A percentile compares a stretch with the other conserved stretches of the same genome.
phyloP scores from a whole-genome alignment of 2,113 vertebrate species.

The Siniperca chuatsi region DNA sequence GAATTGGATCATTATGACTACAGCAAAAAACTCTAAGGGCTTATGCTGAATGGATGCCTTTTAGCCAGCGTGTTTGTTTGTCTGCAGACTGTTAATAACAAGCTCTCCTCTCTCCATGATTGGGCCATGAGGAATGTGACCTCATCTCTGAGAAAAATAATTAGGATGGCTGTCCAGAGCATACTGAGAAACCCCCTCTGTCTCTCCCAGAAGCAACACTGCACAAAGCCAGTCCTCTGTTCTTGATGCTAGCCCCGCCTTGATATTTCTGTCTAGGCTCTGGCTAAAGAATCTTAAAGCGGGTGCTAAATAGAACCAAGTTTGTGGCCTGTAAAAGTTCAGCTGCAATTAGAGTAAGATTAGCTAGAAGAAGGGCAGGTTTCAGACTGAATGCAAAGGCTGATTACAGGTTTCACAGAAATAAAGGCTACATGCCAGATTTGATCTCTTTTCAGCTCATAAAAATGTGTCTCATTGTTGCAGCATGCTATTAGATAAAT shows the following conservation, averaged over 20 bases:
- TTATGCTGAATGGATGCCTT: conserved; percentile 51
- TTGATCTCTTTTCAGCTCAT: conserved; percentile 36
- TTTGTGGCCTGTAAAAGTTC: conserved; percentile 43
- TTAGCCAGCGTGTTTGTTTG: conserved; percentile 68
- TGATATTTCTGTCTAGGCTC: conserved; percentile 60
- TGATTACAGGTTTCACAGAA: conserved; percentile 57
- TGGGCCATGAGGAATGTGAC: conserved; percentile 69
- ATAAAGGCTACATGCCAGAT: conserved; percentile 41
- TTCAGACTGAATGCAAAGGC: conserved; percentile 49
- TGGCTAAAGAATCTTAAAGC: conserved; percentile 63
- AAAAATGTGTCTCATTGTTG: conserved; percentile 41
- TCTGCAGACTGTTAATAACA: conserved; percentile 68
- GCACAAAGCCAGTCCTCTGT: conserved; percentile 61
- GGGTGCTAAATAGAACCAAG: conserved; percentile 59
- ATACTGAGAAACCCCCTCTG: conserved; percentile 32
- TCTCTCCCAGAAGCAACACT: conserved; percentile 45
- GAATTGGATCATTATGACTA: conserved; percentile 40
- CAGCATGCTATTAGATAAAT: conserved; percentile 59
- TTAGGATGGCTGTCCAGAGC: conserved; percentile 57
- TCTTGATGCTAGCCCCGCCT: conserved; percentile 51
- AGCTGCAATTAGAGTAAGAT: conserved; percentile 65
- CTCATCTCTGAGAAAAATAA: conserved; percentile 76
- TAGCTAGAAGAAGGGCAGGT: conserved; percentile 43
- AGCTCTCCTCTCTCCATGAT: conserved; percentile 59
- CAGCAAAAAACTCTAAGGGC: conserved; percentile 1